Conservation (phyloP, 2,113 vertebrate species). For the Eublepharis macularius region DNA sequence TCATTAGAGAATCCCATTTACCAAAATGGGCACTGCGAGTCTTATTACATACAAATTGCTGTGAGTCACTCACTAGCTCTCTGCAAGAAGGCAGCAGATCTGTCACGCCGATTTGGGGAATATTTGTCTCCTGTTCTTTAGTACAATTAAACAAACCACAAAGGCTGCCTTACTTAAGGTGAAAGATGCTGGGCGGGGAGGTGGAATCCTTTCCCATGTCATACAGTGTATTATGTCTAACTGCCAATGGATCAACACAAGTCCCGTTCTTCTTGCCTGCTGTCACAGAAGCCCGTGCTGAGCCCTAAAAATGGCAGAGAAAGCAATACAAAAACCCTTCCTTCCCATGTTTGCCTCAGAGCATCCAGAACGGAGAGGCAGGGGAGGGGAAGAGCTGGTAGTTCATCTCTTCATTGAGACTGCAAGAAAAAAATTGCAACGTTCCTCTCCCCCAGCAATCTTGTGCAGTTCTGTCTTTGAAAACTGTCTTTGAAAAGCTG, state of each 20-base stretch:
- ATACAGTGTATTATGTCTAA: not conserved
- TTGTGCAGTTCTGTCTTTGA: too few species aligned
- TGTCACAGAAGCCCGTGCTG: too few species aligned
- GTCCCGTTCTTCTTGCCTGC: not conserved
- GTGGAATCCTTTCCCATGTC: not conserved
- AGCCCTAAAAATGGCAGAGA: too few species aligned
- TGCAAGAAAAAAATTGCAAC: too few species aligned
- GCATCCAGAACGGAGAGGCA: too few species aligned
- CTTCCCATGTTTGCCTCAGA: too few species aligned
- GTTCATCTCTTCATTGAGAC: too few species aligned
- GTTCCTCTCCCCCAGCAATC: too few species aligned
- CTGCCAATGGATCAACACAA: not conserved
- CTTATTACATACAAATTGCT: slow-evolving; percentile 22
- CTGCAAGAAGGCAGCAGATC: not conserved
- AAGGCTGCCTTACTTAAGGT: not conserved
- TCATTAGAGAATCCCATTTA: slow-evolving; percentile 14
- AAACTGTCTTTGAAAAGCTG: too few species aligned
- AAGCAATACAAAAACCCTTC: too few species aligned
- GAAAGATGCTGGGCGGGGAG: not conserved
- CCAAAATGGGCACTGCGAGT: not conserved
- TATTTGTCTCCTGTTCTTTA: slow-evolving; percentile 1
- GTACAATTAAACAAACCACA: slow-evolving; percentile 17
- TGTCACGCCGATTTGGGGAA: not conserved
- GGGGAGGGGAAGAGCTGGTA: too few species aligned
- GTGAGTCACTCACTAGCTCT: not conserved